These are phyloP conservation scores for Mus spretus DNA, from an alignment of 2,797 vertebrate species.

Conservation along the genomic window DNA sequence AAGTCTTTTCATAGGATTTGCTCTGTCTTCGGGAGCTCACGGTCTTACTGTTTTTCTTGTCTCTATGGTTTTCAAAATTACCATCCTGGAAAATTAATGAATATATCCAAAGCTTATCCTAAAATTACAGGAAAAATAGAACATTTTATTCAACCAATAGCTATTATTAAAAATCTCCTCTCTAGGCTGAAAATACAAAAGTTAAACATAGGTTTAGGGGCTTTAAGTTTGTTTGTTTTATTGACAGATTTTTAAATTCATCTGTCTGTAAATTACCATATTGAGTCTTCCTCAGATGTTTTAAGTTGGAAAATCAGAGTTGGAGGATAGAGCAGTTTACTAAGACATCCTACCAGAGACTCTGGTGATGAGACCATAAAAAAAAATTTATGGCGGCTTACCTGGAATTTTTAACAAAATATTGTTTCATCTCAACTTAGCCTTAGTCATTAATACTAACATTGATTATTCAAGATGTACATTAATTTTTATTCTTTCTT, in stretches of 20 bases:
- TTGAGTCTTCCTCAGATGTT: neutral
- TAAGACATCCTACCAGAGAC: neutral
- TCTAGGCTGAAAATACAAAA: neutral
- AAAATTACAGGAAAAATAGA: neutral
- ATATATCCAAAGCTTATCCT: neutral
- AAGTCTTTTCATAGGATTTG: neutral
- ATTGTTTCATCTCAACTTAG: neutral
- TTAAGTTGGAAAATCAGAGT: neutral
- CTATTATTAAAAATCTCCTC: neutral
- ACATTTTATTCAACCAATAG: neutral
- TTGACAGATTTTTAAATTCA: neutral
- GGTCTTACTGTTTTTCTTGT: neutral
- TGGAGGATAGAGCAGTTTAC: neutral
- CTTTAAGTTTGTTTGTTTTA: neutral
- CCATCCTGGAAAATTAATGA: neutral
- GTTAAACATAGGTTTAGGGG: neutral
- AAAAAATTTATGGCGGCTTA: neutral
- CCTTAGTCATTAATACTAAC: neutral
- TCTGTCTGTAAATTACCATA: neutral
- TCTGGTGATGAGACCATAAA: conserved; percentile 39
- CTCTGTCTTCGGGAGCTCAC: neutral
- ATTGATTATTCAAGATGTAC: neutral
- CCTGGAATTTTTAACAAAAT: neutral
- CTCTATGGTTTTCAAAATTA: neutral
- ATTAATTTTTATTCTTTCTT: neutral